These are phyloP conservation scores for Galagoides demidoff DNA, from an alignment of 2,797 vertebrate genomes.

Conservation along the genomic window DNA sequence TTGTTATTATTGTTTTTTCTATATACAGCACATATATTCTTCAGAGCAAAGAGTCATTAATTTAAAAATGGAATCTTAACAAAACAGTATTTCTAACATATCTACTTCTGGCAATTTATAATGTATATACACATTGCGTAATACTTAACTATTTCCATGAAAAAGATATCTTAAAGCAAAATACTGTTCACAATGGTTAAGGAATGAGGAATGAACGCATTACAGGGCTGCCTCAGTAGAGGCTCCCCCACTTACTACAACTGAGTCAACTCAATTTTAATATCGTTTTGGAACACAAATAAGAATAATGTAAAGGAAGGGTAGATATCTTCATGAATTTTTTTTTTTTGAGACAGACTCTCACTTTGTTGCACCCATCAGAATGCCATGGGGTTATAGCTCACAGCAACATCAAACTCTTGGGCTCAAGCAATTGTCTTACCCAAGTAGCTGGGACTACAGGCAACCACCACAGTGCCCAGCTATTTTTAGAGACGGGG, in stretches of 20 bases:
- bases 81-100: constrained; percentile 30
- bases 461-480: too few relatives aligned
- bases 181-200: not conserved
- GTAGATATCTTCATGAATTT: not conserved
- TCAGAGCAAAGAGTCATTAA: constrained; percentile 15
- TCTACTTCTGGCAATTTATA: not conserved
- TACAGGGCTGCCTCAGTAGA: not conserved
- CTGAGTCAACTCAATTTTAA: not conserved
- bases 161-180: constrained; percentile 39
- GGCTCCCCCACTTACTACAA: not conserved
- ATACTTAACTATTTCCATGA: not conserved
- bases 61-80: constrained; percentile 18
- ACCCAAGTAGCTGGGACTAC: too few relatives aligned
- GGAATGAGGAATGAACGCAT: not conserved
- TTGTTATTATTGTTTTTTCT: not conserved
- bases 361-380: too few relatives aligned
- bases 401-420: too few relatives aligned
- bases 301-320: constrained; percentile 11
- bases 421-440: too few relatives aligned
- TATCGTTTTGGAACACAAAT: not conserved
- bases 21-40: not conserved
- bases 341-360: not conserved
- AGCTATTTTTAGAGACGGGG: too few relatives aligned
- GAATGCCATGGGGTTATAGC: too few relatives aligned
- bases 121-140: not conserved